A percentile compares a stretch with the other conserved stretches of the same genome.
Evolutionary conservation across 2,113 vertebrate species (phyloP).

Genomic region (Lethenteron camtschaticum): DNA sequence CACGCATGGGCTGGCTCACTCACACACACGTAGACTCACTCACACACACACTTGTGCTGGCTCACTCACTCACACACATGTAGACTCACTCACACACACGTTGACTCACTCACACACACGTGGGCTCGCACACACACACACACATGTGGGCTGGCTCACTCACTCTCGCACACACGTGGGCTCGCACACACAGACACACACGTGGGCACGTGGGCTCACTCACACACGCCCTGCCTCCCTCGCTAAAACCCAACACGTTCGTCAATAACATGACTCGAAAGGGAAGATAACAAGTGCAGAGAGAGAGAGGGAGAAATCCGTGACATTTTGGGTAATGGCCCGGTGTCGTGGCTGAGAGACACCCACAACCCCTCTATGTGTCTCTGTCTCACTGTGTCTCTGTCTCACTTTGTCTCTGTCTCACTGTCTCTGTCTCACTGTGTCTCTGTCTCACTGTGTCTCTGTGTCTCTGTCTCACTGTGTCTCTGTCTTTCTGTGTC

Average conservation of each 20-base stretch:
- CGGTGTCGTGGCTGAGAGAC: too few species aligned
- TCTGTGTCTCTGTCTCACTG: neutral
- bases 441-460: neutral
- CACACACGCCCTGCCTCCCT: too few species aligned
- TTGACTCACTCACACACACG: neutral
- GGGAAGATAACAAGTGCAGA: too few species aligned
- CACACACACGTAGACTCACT: neutral
- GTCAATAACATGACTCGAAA: too few species aligned
- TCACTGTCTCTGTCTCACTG: too few species aligned
- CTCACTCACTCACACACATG: neutral
- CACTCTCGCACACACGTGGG: neutral
- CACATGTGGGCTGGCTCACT: neutral
- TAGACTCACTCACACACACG: neutral
- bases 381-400: too few species aligned
- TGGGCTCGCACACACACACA: neutral
- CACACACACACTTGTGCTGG: neutral
- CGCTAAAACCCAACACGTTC: too few species aligned
- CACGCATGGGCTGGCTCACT: neutral
- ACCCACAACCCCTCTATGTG: too few species aligned
- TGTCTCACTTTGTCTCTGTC: too few species aligned
- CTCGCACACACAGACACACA: neutral
- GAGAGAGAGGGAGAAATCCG: too few species aligned
- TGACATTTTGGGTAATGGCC: too few species aligned
- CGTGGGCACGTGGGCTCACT: too few species aligned
- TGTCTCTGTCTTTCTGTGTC: neutral